Percentiles rank a stretch among this genome's conserved stretches.
phyloP scores from a whole-genome alignment of 2,113 vertebrate genomes.

The Pseudorasbora parva region DNA sequence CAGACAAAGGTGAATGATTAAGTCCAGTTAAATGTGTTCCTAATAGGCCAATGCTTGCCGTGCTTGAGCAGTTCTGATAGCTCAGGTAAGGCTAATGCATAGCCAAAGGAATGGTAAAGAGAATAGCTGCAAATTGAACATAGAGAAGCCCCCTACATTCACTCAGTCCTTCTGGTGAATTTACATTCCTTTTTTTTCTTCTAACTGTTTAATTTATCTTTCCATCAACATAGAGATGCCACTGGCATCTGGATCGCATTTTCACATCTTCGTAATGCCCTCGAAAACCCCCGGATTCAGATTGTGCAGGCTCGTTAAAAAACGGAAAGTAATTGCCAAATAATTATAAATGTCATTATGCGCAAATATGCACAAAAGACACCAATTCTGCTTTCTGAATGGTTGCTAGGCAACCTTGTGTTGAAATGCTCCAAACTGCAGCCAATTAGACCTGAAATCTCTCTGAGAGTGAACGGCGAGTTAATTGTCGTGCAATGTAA shows the following conservation, averaged over 20 bases:
- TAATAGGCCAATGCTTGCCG: constrained; percentile 22
- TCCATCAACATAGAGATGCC: constrained; percentile 16
- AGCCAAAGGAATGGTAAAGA: neutral
- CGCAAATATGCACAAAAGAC: constrained; percentile 60
- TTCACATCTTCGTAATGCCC: constrained; percentile 47
- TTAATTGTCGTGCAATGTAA: constrained; percentile 72
- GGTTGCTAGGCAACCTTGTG: constrained; percentile 76
- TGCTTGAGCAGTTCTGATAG: neutral
- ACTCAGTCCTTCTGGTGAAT: constrained; percentile 45
- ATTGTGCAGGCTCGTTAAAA: constrained; percentile 54
- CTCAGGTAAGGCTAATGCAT: neutral
- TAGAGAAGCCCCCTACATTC: neutral
- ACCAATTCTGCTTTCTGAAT: constrained; percentile 57
- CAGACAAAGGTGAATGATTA: constrained; percentile 27
- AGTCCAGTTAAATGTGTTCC: neutral
- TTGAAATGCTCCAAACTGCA: constrained; percentile 64
- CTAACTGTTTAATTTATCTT: neutral
- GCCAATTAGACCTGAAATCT: constrained; percentile 68
- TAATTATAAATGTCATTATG: constrained; percentile 70
- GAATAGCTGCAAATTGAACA: neutral
- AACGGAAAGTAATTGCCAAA: constrained; percentile 68
- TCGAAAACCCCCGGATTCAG: neutral
- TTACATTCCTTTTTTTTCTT: constrained; percentile 48
- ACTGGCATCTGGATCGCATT: constrained; percentile 41
- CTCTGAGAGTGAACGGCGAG: constrained; percentile 66